phyloP scores from a whole-genome alignment of 1,140 invertebrate genomes.

The Eciton burchellii region DNA sequence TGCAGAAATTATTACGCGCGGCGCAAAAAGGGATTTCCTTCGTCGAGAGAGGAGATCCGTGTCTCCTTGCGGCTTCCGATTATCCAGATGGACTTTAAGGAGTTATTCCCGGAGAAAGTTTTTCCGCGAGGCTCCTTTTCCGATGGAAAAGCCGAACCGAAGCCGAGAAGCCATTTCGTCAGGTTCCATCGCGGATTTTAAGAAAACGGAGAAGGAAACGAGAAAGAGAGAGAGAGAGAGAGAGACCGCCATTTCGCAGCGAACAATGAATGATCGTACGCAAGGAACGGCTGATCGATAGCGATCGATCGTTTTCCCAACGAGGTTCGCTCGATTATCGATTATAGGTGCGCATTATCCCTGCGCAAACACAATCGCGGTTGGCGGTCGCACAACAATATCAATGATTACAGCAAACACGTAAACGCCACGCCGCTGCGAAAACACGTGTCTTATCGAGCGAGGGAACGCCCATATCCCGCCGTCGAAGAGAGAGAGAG shows the following conservation, averaged over 20 bases:
- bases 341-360: slow-evolving; percentile 46
- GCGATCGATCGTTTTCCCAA: slow-evolving; percentile 1
- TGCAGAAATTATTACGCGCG: slow-evolving; percentile 45
- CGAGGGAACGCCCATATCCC: slow-evolving; percentile 47
- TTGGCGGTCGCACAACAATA: slow-evolving; percentile 31
- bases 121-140: not conserved
- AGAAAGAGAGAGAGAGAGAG: not conserved
- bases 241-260: not conserved
- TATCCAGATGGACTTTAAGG: slow-evolving; percentile 18
- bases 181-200: not conserved
- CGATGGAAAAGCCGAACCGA: not conserved
- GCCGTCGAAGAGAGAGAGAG: too few species aligned
- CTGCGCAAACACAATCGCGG: slow-evolving; percentile 1
- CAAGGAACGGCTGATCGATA: not conserved
- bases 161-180: not conserved
- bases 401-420: slow-evolving; percentile 35
- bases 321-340: slow-evolving; percentile 17
- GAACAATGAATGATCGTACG: slow-evolving; percentile 23
- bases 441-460: slow-evolving; percentile 51
- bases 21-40: not conserved
- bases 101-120: not conserved
- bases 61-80: slow-evolving; percentile 11
- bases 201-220: too few species aligned
- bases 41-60: slow-evolving; percentile 17
- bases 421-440: slow-evolving; percentile 35